Base-by-base conservation (phyloP, 2,888 invertebrate species). In the Heliconius sara region DNA sequence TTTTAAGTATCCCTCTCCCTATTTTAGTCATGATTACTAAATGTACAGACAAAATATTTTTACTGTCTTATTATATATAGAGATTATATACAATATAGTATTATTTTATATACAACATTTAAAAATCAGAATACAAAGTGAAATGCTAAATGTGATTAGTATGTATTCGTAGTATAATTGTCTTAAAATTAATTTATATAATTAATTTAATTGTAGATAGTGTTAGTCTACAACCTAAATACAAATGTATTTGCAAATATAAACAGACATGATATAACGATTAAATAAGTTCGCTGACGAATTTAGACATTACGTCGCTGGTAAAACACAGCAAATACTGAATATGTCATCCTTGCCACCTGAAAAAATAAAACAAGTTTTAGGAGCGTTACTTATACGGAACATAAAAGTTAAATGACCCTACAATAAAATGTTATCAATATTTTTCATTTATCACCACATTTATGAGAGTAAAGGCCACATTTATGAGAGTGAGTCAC, bases 331-430 rank as follows among this genome's bases (percentile, higher is more conserved):
- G 93, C 94, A 82, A 93, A 93, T 30, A 94, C 86, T 3, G 94
- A 94, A 85, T 94, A 94, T 52, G 93, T 94, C 90, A 90, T 92
- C 85, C 92, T 90, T 68, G 92, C 92, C 52, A 93, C 94, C 94
- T 94, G 88, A 79, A 86, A 89, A 85, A 79, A 78, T 3, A 19
- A 81, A 82, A 79, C 25, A 80, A 10, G 5, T 60, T 3, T 10
- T n/a, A n/a, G n/a, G n/a, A 60, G n/a, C 60, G 16, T 30, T 19
- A 52, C 43, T 13, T 47, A 47, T 13, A 4, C 13, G 43, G 52
- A 16, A 30, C 65, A 16, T 30, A 66, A 66, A 27, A 65, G 7
- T 19, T 12, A 16, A 65, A 65, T 25, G 12, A 25, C 13, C 12
- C n/a, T 25, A 43, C 52, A 52, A 52, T 52, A 52, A 52, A 52